These are phyloP conservation scores for Onychomys leucogaster DNA, from an alignment of 2,797 vertebrate species.

Conservation along the genomic window DNA sequence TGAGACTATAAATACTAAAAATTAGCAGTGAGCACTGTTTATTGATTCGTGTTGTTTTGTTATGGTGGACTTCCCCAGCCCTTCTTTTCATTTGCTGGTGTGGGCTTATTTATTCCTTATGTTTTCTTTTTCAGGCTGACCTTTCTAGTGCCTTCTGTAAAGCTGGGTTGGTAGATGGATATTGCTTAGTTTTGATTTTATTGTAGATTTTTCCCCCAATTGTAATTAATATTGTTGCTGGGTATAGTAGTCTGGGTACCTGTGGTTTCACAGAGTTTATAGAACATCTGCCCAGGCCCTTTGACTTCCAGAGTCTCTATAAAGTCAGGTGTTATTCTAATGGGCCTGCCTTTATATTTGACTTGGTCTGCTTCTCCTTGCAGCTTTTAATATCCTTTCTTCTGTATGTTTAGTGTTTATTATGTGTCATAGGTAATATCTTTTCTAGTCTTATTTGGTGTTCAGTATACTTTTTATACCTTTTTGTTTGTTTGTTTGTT, in stretches of 20 bases:
- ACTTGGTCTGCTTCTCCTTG: background rate
- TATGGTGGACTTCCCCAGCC: background rate
- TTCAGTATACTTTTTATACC: background rate
- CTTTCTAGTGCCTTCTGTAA: background rate
- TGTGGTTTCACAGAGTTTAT: background rate
- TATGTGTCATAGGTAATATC: background rate
- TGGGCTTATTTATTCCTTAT: background rate
- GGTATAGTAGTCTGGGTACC: background rate
- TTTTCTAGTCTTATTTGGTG: background rate
- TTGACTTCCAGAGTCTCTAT: background rate
- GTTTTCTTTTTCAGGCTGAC: background rate
- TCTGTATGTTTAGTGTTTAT: background rate
- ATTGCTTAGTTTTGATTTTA: background rate
- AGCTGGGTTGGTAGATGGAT: background rate
- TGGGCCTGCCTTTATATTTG: background rate
- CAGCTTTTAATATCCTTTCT: background rate
- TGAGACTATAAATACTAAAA: background rate
- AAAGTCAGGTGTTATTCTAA: background rate
- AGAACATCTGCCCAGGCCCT: background rate
- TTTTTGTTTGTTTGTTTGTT: too few relatives aligned
- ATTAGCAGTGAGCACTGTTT: background rate
- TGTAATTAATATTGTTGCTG: background rate
- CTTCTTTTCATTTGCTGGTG: too few relatives aligned
- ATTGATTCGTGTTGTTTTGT: background rate
- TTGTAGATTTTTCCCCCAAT: background rate